Evolutionary conservation across 2,113 vertebrate genomes (phyloP), one percentile per base, ranked within the genome.

Genomic region (Hydrolagus affinis): DNA sequence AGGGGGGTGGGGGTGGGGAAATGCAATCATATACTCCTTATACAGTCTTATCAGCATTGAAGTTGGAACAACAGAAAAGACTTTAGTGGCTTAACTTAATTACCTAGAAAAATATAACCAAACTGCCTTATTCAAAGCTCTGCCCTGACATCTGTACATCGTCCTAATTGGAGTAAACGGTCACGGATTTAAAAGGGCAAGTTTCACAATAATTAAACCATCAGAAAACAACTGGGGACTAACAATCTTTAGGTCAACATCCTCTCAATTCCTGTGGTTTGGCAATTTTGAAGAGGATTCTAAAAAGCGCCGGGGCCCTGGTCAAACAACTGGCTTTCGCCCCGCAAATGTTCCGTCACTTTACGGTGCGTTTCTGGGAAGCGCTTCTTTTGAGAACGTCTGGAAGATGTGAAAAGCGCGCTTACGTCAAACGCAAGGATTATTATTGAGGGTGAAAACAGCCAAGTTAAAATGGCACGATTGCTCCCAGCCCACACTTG

Each of bases 71-170:
- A 77, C 57, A 60, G 23, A 78, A 74, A 32, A 75, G 44, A 21
- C 73, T 44, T n/a, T 28, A 25, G n/a, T 56, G 23, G 21, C 6
- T 23, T 28, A 64, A 8, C 78, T 28, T 15, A 83, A 66, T 83
- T 83, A 64, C 78, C 30, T 66, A 30, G 77, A 28, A 83, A 83
- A 78, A 78, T 19, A 69, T 2, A 32, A 9, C 28, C 59, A 80
- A 17, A 11, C n/a, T 30, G 25, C 60, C 25, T 66, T 78, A 62
- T 78, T 68, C 15, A 64, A 8, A 60, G 56, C 30, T 21, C 1
- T 30, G 10, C 10, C 2, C 44, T 44, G 32, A 17, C 60, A 83
- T 11, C 78, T 66, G 44, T 44, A 7, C 60, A 32, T 19, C 14
- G 66, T 21, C 17, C 3, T 1, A 30, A 11, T 64, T 83, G 14